Evolutionary conservation across 2,888 invertebrate species (phyloP), one percentile per base, ranked within the genome.

Genomic region (Nomada flava): DNA sequence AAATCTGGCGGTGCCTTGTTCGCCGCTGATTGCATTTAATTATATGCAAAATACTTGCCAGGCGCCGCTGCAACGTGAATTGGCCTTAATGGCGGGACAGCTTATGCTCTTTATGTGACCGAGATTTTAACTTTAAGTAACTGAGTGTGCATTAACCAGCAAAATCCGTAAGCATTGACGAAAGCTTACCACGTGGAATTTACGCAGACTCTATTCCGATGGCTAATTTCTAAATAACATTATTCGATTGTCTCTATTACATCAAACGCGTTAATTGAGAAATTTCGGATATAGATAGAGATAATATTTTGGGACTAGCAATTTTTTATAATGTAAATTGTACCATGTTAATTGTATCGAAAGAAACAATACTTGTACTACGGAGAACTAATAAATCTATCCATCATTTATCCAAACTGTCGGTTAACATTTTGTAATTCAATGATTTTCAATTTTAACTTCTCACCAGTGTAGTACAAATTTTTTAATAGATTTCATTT

Each of bases 41-140:
- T 64, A 65, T 26, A 76, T 62, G 60, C 57, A 64, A 82, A 72
- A 73, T 44, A 50, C 42, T 47, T 47, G 29, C 36, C 29, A 64
- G 55, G 36, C 50, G 52, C 13, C 72, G 50, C 29, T 67, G 53
- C 53, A 67, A 67, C 63, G 65, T 4, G 26, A 70, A 74, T 70
- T 74, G 68, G 59, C 67, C 74, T 74, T 77, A 81, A 83, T 68
- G 71, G 75, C 71, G 59, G 75, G 62, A 72, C 59, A 13, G 70
- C 53, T 81, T 81, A 73, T 67, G 52, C 59, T 64, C 52, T 83
- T 73, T 69, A 65, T 57, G 47, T 23, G 26, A 42, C 52, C 11
- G 62, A 70, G 70, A 73, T 76, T 67, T 62, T 70, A 69, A 47
- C 69, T 65, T 55, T 73, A 76, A 76, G 76, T 80, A 70, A 76